phyloP scores from a whole-genome alignment of 2,113 vertebrate species.

The Opisthocomus hoazin region DNA sequence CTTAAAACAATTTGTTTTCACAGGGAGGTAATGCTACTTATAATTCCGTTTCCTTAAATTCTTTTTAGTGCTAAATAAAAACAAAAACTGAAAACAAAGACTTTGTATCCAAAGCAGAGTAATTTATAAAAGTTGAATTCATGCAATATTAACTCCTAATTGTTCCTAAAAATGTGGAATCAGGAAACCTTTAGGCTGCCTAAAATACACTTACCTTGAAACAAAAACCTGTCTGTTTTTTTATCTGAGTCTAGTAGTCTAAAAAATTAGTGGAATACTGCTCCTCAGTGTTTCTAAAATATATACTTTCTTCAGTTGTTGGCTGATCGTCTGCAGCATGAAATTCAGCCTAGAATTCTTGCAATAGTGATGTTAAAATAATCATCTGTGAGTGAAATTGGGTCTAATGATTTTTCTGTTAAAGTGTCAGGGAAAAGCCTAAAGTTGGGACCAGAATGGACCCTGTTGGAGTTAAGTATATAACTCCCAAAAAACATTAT shows the following conservation, averaged over 20 bases:
- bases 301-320: neutral
- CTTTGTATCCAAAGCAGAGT: constrained; percentile 8
- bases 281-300: neutral
- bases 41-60: constrained; percentile 30
- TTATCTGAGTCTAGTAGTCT: neutral
- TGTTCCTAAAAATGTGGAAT: neutral
- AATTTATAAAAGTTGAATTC: neutral
- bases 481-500: neutral
- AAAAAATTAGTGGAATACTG: neutral
- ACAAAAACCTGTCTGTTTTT: neutral
- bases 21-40: constrained; percentile 18
- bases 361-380: neutral
- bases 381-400: neutral
- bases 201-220: neutral
- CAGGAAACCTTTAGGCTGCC: neutral
- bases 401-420: neutral
- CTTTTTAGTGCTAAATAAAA: constrained; percentile 46
- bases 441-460: neutral
- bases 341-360: neutral
- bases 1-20: neutral
- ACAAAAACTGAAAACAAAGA: constrained; percentile 26
- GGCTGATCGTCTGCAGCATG: neutral
- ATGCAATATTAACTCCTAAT: neutral
- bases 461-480: neutral
- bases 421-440: neutral